Conservation (phyloP, 1,140 invertebrate genomes). For the Drosophila orosa region DNA sequence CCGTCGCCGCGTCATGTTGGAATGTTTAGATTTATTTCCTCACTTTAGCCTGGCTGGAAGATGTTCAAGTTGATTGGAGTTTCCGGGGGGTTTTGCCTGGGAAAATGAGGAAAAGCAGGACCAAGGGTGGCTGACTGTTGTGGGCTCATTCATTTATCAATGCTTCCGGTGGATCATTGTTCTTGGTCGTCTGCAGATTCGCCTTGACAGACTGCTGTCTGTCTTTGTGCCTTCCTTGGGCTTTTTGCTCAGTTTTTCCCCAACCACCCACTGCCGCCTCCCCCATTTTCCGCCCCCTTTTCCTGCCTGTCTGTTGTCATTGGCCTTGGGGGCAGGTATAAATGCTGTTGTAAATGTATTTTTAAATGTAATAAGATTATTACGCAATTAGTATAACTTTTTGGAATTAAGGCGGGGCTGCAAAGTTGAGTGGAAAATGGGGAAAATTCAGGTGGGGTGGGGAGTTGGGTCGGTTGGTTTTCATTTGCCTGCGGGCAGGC, state of each 20-base stretch:
- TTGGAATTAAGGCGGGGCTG: constrained; percentile 42
- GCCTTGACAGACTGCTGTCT: constrained; percentile 44
- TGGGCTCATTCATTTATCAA: constrained; percentile 74
- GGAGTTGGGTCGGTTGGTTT: constrained; percentile 4
- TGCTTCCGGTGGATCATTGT: constrained; percentile 69
- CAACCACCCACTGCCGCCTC: background rate
- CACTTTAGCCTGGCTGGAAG: constrained; percentile 47
- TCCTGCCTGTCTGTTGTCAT: constrained; percentile 22
- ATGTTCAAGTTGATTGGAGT: constrained; percentile 60
- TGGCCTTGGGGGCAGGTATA: constrained; percentile 75
- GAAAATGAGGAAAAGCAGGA: constrained; percentile 1
- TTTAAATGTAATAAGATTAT: constrained; percentile 83
- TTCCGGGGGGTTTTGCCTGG: constrained; percentile 21
- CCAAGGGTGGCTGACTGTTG: constrained; percentile 8
- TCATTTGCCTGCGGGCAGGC: constrained; percentile 47
- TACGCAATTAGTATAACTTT: constrained; percentile 79
- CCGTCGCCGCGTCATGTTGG: constrained; percentile 12
- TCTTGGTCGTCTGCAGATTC: constrained; percentile 29
- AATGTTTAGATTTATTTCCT: constrained; percentile 80
- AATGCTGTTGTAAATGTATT: constrained; percentile 82
- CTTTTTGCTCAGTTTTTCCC: constrained; percentile 11
- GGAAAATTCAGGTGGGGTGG: background rate
- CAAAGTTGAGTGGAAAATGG: constrained; percentile 30
- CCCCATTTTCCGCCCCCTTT: background rate
- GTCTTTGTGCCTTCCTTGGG: constrained; percentile 9